Base-by-base conservation (phyloP, 2,113 vertebrate species). In the Echinops telfairi region DNA sequence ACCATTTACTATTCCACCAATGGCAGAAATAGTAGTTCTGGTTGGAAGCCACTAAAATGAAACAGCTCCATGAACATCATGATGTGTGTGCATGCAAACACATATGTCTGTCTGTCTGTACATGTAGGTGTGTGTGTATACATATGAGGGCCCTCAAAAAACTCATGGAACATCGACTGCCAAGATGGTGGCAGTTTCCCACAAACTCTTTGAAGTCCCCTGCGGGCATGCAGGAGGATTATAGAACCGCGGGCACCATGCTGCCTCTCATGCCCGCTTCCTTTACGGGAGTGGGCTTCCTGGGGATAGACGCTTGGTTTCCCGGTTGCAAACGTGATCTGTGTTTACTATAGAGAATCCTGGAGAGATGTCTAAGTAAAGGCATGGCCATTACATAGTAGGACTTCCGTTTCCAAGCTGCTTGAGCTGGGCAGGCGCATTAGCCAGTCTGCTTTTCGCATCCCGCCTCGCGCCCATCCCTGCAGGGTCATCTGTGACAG, bases 401-500 rank as follows among this genome's bases (percentile, higher is more conserved):
- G 9, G 36, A 25, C 81, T 86, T 89, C 27, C 0, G 1, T 78
- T 62, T 93, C 70, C 11, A 36, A 17, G 22, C 1, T 78, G 79
- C 53, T 83, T 19, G 73, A 31, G 36, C 33, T 31, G 16, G 57
- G 31, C 58, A 36, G 66, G 17, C 25, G 20, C 70, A 57, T 20
- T 36, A 25, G 33, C 23, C 25, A 10, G 29, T 27, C 78, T 19
- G 2, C 40, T 23, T 6, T 29, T 23, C 27, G 22, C 3, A 22
- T 33, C 78, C 29, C 43, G 8, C 2, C 31, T 19, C 11, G 16
- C 38, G 40, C n/a, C 16, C 40, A 27, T n/a, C 22, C 33, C 9
- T 6, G 38, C 58, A 62, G 22, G 57, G 23, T 0, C 0, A 1
- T 22, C 6, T 16, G 1, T 9, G 38, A 38, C 29, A 3, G 15